phyloP scores from a whole-genome alignment of 2,113 vertebrate genomes.

The Hydropotes inermis region DNA sequence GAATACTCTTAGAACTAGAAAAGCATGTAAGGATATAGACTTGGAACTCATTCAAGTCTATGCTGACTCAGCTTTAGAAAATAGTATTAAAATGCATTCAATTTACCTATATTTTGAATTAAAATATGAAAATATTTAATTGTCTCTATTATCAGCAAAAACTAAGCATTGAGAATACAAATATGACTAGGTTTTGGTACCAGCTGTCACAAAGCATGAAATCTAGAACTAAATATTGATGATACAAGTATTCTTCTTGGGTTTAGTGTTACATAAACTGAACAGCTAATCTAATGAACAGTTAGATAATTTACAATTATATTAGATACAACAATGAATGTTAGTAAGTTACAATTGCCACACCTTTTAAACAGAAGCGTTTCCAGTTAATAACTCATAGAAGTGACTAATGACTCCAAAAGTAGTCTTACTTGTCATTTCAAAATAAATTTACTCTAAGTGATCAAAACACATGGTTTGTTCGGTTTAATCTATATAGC shows the following conservation, averaged over 20 bases:
- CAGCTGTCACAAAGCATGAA: not conserved
- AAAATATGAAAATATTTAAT: not conserved
- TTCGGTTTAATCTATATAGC: not conserved
- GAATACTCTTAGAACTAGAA: not conserved
- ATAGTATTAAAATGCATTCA: not conserved
- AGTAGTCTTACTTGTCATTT: not conserved
- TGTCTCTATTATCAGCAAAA: not conserved
- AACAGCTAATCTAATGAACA: not conserved
- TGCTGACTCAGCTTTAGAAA: not conserved
- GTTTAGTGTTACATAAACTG: not conserved
- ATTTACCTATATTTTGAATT: not conserved
- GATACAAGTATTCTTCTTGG: not conserved
- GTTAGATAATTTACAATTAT: not conserved
- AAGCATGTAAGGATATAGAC: not conserved
- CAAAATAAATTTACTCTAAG: not conserved
- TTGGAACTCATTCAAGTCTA: not conserved
- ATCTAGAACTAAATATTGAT: not conserved
- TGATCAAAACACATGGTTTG: not conserved
- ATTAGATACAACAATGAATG: not conserved
- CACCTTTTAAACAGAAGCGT: not conserved
- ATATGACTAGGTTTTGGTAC: not conserved
- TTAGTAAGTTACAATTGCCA: not conserved
- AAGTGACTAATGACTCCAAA: not conserved
- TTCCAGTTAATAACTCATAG: not conserved
- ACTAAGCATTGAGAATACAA: not conserved